Evolutionary conservation across 2,113 vertebrate genomes (phyloP).

Genomic region (Parus major): DNA sequence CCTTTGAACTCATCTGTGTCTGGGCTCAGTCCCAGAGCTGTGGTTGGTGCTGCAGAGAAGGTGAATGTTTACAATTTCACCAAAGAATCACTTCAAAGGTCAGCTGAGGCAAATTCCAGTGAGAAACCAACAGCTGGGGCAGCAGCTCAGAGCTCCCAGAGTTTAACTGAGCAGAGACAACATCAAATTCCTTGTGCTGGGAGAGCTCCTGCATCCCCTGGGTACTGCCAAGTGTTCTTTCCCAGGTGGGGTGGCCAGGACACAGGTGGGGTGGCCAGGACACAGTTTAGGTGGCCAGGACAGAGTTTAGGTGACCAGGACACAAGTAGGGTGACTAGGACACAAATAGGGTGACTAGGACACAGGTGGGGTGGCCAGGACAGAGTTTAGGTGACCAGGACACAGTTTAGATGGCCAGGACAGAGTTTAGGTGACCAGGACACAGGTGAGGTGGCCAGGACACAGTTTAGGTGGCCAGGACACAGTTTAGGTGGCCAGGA

Average conservation of each 20-base stretch:
- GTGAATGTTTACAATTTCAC: not conserved
- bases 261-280: no score
- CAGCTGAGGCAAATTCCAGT: not conserved
- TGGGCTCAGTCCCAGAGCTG: not conserved
- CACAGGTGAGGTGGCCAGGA: no score
- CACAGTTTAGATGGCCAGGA: no score
- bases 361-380: no score
- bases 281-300: no score
- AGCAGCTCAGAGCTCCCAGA: not conserved
- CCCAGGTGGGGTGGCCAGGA: not conserved
- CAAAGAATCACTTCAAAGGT: not conserved
- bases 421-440: no score
- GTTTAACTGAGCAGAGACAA: not conserved
- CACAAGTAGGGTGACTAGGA: no score
- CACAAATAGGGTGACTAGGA: not conserved
- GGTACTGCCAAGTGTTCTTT: not conserved
- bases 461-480: no score
- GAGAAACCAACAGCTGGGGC: not conserved
- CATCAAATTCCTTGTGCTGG: not conserved
- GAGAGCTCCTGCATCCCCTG: not conserved
- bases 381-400: no score
- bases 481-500: no score
- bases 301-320: no score
- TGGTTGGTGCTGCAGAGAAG: not conserved
- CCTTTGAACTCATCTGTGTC: not conserved